Evolutionary conservation across 2,888 invertebrate genomes (phyloP), one percentile per base, ranked within the genome.

Genomic region (Limnephilus lunatus): DNA sequence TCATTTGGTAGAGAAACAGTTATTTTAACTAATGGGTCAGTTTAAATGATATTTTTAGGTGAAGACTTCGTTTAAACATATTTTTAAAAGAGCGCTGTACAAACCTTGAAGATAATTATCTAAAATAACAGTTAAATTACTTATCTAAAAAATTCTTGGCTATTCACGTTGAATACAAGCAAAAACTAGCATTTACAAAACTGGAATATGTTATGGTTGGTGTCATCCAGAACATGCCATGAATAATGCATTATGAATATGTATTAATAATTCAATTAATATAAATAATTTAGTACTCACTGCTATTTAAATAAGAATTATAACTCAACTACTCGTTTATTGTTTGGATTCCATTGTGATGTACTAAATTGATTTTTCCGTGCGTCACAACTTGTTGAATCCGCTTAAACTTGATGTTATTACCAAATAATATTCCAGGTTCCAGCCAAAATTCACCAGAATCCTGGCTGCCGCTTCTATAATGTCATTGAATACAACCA

Each of bases 401-500:
- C 25, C 68, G 68, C 68, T 68, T 25, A 68, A 68, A 19, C 19
- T 25, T 68, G 9, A 68, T 68, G 68, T 9, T 68, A 68, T 68
- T 25, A 25, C 9, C 68, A 68, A 68, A 68, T 68, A 68, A 68
- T 68, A 68, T 25, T 68, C 53, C 68, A 68, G 68, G 68, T 68
- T 68, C 68, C 68, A 68, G 68, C 25, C 68, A 68, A 68, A 68
- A 68, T n/a, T 9, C 9, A 68, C 68, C 0, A n/a, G 7, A 68
- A 68, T 68, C 25, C 68, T n/a, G 25, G 25, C n/a, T 68, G 25
- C 9, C 68, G 68, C 25, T 68, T 2, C 68, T 25, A 68, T 68
- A 44, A 83, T n/a, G n/a, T 89, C 81, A 81, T 90, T 90, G 81
- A 90, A 90, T 90, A 31, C 30, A 87, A 82, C 31, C 44, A 81